Conservation (phyloP, 2,797 vertebrate species). For the Parotocinclus haroldoi region DNA sequence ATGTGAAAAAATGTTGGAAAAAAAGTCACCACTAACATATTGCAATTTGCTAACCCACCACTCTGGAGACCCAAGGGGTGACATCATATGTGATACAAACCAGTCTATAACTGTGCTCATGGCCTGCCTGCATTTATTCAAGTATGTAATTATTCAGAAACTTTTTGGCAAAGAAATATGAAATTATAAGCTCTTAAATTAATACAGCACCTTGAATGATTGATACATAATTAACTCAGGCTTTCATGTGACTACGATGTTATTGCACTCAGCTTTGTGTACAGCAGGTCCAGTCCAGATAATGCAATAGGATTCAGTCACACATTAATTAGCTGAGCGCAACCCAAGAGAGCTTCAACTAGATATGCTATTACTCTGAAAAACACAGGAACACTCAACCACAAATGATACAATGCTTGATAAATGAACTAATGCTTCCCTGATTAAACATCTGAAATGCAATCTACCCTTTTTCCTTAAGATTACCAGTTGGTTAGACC, state of each 20-base stretch:
- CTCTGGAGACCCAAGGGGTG: too few species aligned
- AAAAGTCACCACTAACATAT: too few species aligned
- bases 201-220: background rate
- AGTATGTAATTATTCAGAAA: too few species aligned
- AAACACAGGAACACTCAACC: conserved; percentile 53
- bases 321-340: conserved; percentile 57
- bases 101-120: too few species aligned
- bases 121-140: too few species aligned
- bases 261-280: conserved; percentile 48
- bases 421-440: conserved; percentile 59
- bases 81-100: too few species aligned
- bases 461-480: conserved; percentile 51
- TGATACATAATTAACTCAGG: conserved; percentile 30
- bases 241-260: conserved; percentile 24
- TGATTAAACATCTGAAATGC: conserved; percentile 59
- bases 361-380: conserved; percentile 58
- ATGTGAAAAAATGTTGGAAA: too few species aligned
- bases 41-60: too few species aligned
- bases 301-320: conserved; percentile 58
- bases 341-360: conserved; percentile 54
- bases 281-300: conserved; percentile 54
- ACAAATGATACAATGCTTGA: conserved; percentile 58
- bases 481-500: conserved; percentile 54
- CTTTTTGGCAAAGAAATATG: too few species aligned
- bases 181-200: conserved; percentile 1